Evolutionary conservation across 2,113 vertebrate genomes (phyloP), one percentile per base, ranked within the genome.

Genomic region (Ciconia stormi): DNA sequence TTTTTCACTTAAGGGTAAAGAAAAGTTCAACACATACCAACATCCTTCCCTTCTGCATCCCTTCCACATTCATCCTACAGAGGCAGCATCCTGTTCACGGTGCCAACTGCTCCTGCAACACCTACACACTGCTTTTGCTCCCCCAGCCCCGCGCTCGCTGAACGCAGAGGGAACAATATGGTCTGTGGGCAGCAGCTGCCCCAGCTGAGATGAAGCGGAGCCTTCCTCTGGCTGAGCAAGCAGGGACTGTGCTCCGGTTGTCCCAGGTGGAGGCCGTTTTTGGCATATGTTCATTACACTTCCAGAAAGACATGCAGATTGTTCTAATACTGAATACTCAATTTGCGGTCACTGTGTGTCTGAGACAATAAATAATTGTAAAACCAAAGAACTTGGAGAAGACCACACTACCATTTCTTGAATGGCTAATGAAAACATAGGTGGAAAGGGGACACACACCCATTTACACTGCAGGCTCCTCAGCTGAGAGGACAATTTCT

Each of bases 81-180:
- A 50, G 32, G 18, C 29, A 46, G 13, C 0, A 6, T 53, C 29
- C 49, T 42, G 22, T 25, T 55, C 25, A 5, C 15, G 13, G 56
- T 17, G 20, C n/a, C 52, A 42, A 0, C 16, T 19, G 21, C 50
- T 71, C 25, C 29, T 0, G 2, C 20, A 32, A 8, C 0, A 0
- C 70, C 50, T 16, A 4, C 0, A 0, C 3, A 1, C 14, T 21
- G 29, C 29, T 47, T 53, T 32, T 81, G 20, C 36, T 74, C 7
- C 34, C 23, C 4, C 0, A 4, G 26, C 32, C 44, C 47, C 4
- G 1, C 1, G 12, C 44, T 76, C 1, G 0, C 56, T 0, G 0
- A 40, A 16, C 0, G 1, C 22, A 40, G 70, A 55, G 5, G 14
- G 44, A 21, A n/a, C 74, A 71, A 8, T 25, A 34, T 13, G 50